Conservation (phyloP, 2,797 vertebrate genomes). For the Coranthus polyacanthus region DNA sequence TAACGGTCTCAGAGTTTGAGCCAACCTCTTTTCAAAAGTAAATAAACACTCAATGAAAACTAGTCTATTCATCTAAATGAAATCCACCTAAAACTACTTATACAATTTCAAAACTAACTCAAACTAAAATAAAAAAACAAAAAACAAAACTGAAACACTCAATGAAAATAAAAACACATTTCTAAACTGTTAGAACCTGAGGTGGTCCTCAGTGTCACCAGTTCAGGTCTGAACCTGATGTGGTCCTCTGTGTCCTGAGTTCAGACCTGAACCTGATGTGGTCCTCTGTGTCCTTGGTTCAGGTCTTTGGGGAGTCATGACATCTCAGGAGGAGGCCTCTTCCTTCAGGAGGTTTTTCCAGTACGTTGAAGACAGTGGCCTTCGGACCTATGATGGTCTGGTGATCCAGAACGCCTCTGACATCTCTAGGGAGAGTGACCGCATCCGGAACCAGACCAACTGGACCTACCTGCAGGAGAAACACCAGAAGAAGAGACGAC, state of each 20-base stretch:
- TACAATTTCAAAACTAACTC: no score
- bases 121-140: no score
- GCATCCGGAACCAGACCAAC: conserved; percentile 93
- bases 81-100: no score
- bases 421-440: conserved; percentile 89
- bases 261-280: background rate
- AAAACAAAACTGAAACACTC: no score
- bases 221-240: background rate
- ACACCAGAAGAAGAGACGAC: conserved; percentile 93
- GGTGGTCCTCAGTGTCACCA: no score
- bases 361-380: conserved; percentile 95
- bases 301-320: conserved; percentile 89
- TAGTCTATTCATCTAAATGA: no score
- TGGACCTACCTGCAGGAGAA: conserved; percentile 96
- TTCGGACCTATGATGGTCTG: conserved; percentile 93
- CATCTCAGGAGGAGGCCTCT: conserved; percentile 87
- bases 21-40: no score
- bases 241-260: no score
- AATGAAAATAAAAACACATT: no score
- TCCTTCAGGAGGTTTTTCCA: conserved; percentile 91
- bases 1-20: no score
- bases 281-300: conserved; percentile 8
- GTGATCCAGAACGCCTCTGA: conserved; percentile 96
- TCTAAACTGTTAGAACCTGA: no score
- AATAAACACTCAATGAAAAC: no score